Base-by-base conservation (phyloP, 2,797 vertebrate species). In the Trichosurus vulpecula region DNA sequence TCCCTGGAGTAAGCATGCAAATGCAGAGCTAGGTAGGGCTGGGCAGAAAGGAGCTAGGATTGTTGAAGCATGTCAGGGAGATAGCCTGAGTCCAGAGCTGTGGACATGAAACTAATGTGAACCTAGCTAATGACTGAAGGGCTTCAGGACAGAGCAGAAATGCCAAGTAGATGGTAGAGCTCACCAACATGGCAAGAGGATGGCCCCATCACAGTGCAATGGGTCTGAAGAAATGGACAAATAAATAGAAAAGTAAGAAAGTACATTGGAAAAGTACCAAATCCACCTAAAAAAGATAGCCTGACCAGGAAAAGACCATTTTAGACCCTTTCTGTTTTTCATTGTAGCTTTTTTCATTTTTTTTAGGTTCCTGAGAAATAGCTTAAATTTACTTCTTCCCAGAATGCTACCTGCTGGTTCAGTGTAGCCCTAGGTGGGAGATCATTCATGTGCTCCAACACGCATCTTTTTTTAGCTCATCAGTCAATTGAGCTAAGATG, bases 321-420 rank as follows among this genome's bases (percentile, higher is more conserved):
- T 93, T 55, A 91, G 87, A 93, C 8, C 12, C 30, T 95, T 5
- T 90, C 89, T 30, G 11, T 94, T 91, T 5, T 58, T 94, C 41
- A 91, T 57, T 94, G 9, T 52, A 90, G 93, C 90, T 41, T 66
- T 66, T 51, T 54, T 93, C 87, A n/a, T 93, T 0, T 54, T 54
- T 95, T 90, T 11, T 92, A 94, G 94, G 52, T 2, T 51, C 57
- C 13, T 25, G 35, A 66, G 31, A 90, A 94, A 54, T 52, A 95
- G 16, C 58, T 12, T 96, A 56, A 81, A 53, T 10, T 27, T 19
- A 52, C 90, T 35, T 11, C 57, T 89, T 91, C 61, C 13, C 74
- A 53, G 27, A 11, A 2, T 93, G 13, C 89, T 10, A 55, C 92
- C 54, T 94, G 19, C 55, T 30, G 93, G 41, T 81, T 81, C 74